Conservation (phyloP, 2,888 invertebrate species). For the Cheilosia scutellata region DNA sequence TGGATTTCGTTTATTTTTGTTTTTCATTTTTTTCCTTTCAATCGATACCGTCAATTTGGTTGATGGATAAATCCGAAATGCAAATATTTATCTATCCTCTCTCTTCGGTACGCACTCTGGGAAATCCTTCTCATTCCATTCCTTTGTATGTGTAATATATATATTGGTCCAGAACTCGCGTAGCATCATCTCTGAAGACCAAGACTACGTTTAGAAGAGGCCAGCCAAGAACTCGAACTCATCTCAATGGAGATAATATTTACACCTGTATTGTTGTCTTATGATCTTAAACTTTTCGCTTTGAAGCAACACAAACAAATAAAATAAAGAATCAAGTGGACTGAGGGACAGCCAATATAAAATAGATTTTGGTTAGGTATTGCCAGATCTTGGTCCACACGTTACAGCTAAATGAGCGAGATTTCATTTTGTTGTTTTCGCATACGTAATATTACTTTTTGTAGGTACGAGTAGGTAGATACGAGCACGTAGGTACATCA, state of each 20-base stretch:
- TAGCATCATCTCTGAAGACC: conserved; percentile 7
- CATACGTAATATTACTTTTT: conserved; percentile 2
- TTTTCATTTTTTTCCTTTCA: conserved; percentile 45
- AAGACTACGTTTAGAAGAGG: not conserved
- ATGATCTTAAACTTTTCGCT: conserved; percentile 64
- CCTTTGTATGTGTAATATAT: not conserved
- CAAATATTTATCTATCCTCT: conserved; percentile 66
- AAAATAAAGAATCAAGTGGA: conserved; percentile 57
- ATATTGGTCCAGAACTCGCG: conserved; percentile 41
- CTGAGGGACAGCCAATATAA: conserved; percentile 58
- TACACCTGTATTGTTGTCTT: conserved; percentile 67
- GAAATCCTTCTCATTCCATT: conserved; percentile 37
- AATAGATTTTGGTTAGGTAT: conserved; percentile 38
- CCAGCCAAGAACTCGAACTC: not conserved
- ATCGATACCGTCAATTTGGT: conserved; percentile 75
- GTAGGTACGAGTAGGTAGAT: not conserved
- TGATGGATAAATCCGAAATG: conserved; percentile 74
- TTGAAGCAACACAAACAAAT: conserved; percentile 64
- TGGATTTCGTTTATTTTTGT: conserved; percentile 45
- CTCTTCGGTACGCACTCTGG: conserved; percentile 19
- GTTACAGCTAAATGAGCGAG: conserved; percentile 19
- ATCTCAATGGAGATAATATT: conserved; percentile 55
- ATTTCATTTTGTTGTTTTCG: conserved; percentile 22
- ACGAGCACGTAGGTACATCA: not conserved
- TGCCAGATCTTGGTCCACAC: conserved; percentile 1